Conservation (phyloP, 2,888 invertebrate genomes). For the Macrophya annulata region DNA sequence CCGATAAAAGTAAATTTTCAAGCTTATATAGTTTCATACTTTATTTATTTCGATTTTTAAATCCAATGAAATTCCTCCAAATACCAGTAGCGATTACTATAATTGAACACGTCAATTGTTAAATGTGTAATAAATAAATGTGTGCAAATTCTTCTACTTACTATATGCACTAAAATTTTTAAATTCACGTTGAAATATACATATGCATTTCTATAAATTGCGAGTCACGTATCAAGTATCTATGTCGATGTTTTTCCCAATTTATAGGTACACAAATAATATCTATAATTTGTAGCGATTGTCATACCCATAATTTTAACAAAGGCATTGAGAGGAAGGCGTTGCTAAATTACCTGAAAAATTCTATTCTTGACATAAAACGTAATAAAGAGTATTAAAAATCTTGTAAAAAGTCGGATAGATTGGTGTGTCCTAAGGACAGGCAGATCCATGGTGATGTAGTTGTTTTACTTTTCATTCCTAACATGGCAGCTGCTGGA, state of each 20-base stretch:
- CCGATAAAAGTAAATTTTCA: conserved; percentile 4
- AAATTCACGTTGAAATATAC: conserved; percentile 24
- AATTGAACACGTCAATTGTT: conserved; percentile 12
- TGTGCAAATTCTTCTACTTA: conserved; percentile 14
- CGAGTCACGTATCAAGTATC: background rate
- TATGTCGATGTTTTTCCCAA: conserved; percentile 22
- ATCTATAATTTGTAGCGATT: background rate
- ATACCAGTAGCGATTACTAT: conserved; percentile 14
- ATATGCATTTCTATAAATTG: conserved; percentile 6
- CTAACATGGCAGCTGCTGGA: conserved; percentile 98
- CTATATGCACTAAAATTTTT: background rate
- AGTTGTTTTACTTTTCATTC: conserved; percentile 95
- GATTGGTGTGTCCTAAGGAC: conserved; percentile 78
- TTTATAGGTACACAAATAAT: conserved; percentile 26
- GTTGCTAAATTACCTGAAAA: background rate
- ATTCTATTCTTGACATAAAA: background rate
- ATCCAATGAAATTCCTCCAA: background rate
- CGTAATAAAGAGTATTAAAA: background rate
- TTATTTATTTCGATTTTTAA: background rate
- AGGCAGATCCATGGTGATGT: conserved; percentile 82
- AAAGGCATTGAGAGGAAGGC: conserved; percentile 30
- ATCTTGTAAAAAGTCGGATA: conserved; percentile 73
- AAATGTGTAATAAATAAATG: conserved; percentile 37
- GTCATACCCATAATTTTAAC: background rate
- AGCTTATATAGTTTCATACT: conserved; percentile 16